Base-by-base conservation (phyloP, 2,113 vertebrate genomes). In the Nicator chloris region DNA sequence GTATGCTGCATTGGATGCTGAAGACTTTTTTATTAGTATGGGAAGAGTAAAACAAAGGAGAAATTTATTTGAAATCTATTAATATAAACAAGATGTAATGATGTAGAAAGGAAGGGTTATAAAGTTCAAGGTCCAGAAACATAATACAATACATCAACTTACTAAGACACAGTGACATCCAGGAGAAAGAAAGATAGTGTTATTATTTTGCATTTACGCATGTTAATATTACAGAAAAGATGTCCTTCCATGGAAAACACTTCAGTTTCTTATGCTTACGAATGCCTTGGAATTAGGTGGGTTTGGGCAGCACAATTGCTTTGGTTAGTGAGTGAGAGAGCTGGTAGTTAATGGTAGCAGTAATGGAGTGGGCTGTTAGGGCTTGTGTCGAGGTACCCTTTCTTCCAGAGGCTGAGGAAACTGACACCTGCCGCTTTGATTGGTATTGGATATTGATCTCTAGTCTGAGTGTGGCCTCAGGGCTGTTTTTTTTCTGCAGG, bases 161-260 rank as follows among this genome's bases (percentile, higher is more conserved):
- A 97, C 95, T 98, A 95, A 96, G 65, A 97, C 75, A 97, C 84
- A 96, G 78, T 92, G 97, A 97, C 95, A 97, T 88, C 90, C 96
- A 95, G 96, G 88, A 95, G 95, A 96, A 95, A 97, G 95, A 94
- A 96, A 98, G 95, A 94, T 53, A 93, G 21, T 24, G 40, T 98
- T 97, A 97, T 88, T 89, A 95, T 85, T 92, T 95, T 91, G 54
- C 89, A 91, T 91, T 94, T 94, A 89, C 80, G 66, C 66, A 79
- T 47, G 76, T 92, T 85, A 79, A 85, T 88, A 95, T 53, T 70
- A 69, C 39, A 92, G 42, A 86, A 92, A 93, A 73, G 14, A 42
- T 45, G 73, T 95, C 64, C 35, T 96, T 95, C 83, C 59, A 50
- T 49, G 81, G 95, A 96, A 93, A 94, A 93, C 61, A 90, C 31